Conservation (phyloP, 2,888 invertebrate genomes). For the Sipunculus nudus region DNA sequence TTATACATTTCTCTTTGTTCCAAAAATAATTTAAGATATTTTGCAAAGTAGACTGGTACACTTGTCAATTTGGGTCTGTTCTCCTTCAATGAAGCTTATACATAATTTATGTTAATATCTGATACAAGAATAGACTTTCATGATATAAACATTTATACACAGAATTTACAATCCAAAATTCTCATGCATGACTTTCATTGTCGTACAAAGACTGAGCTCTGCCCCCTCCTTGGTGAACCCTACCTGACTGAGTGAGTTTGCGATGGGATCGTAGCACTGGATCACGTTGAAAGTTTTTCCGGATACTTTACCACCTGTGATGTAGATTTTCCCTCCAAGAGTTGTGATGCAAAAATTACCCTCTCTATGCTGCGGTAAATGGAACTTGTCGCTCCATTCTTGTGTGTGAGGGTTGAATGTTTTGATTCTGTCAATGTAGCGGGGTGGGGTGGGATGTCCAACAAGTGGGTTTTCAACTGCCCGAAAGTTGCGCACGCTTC, state of each 20-base stretch:
- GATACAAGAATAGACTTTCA: no score
- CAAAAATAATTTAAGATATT: no score
- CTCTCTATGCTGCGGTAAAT: constrained; percentile 17
- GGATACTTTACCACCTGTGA: constrained; percentile 32
- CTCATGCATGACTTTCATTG: constrained; percentile 43
- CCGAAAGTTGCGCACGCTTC: constrained; percentile 8
- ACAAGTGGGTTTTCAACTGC: constrained; percentile 16
- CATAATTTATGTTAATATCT: no score
- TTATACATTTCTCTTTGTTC: no score
- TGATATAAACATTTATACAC: no score
- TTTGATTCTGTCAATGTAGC: constrained; percentile 24
- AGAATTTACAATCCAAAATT: constrained; percentile 43
- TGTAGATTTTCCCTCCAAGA: constrained; percentile 32
- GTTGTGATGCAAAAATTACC: constrained; percentile 31
- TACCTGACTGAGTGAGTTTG: constrained; percentile 21
- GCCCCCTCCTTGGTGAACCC: constrained; percentile 33
- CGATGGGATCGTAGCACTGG: constrained; percentile 33
- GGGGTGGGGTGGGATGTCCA: constrained; percentile 21
- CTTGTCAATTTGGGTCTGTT: no score
- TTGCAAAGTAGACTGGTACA: no score
- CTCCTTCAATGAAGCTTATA: no score
- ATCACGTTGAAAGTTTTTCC: constrained; percentile 21
- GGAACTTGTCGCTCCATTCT: constrained; percentile 3
- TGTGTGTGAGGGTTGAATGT: constrained; percentile 30
- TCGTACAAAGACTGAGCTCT: constrained; percentile 35